Conservation (phyloP, 1,140 invertebrate genomes). For the Lucilia sericata region DNA sequence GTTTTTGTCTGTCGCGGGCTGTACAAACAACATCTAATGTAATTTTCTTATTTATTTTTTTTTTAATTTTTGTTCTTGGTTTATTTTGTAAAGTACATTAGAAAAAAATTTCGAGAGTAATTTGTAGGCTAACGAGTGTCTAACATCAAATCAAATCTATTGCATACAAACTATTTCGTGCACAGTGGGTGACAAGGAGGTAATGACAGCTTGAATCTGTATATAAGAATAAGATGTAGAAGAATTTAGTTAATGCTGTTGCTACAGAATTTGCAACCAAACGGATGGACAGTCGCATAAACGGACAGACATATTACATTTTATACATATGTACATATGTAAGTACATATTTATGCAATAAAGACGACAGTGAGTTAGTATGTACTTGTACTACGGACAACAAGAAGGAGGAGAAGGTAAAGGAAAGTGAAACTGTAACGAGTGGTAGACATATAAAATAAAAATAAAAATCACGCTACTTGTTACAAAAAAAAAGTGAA, state of each 20-base stretch:
- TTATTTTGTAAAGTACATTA: too few species aligned
- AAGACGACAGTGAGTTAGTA: background rate
- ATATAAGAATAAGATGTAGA: too few species aligned
- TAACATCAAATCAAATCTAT: slow-evolving; percentile 6
- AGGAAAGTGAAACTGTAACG: slow-evolving; percentile 3
- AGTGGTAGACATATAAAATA: background rate
- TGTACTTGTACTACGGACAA: too few species aligned
- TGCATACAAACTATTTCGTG: background rate
- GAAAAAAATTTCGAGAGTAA: background rate
- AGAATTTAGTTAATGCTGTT: background rate
- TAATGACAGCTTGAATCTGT: slow-evolving; percentile 8
- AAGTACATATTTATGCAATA: background rate
- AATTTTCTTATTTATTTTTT: too few species aligned
- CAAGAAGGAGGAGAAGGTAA: background rate
- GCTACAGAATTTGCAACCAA: background rate
- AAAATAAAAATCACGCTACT: background rate
- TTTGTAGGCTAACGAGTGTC: slow-evolving; percentile 15
- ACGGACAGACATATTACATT: too few species aligned
- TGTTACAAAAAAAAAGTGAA: background rate
- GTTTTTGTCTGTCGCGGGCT: too few species aligned
- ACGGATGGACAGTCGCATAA: too few species aligned
- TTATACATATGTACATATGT: too few species aligned
- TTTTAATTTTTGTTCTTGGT: too few species aligned
- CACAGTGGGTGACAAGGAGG: slow-evolving; percentile 8
- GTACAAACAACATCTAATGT: too few species aligned